A percentile compares a stretch with the other conserved stretches of the same genome.
These are phyloP conservation scores for Tanypteryx hageni DNA, from an alignment of 2,888 invertebrate species.

Conservation along the genomic window DNA sequence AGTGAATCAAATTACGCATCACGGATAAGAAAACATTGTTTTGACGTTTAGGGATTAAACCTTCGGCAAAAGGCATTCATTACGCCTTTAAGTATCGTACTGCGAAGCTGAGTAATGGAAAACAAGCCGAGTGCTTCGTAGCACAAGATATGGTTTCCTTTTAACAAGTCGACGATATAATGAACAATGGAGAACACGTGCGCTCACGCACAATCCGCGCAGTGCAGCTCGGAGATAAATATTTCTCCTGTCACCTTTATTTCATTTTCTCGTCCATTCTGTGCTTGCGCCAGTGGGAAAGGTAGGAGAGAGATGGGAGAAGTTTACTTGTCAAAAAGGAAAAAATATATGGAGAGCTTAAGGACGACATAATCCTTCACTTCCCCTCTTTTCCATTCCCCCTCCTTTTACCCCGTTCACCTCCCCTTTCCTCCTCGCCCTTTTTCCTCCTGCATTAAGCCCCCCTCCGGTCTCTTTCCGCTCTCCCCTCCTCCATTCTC, in stretches of 20 bases:
- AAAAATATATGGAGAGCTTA: constrained; percentile 16
- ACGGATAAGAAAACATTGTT: neutral
- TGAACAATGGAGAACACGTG: constrained; percentile 3
- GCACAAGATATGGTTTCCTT: constrained; percentile 11
- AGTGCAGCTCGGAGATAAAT: constrained; percentile 14
- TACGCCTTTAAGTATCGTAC: neutral
- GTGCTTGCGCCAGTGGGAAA: too few relatives aligned
- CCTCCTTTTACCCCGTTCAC: neutral
- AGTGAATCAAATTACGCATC: too few relatives aligned
- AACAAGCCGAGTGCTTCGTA: constrained; percentile 1
- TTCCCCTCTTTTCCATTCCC: constrained; percentile 8
- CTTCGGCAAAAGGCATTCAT: constrained; percentile 16
- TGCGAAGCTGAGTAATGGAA: constrained; percentile 13
- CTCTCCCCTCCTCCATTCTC: neutral
- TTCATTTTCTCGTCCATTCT: neutral
- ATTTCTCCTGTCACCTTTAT: neutral
- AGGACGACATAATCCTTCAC: constrained; percentile 19
- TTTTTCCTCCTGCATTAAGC: neutral
- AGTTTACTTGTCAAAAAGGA: constrained; percentile 27
- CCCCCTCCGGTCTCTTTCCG: neutral
- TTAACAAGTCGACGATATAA: constrained; percentile 23
- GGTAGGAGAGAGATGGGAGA: neutral
- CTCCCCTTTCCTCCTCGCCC: neutral
- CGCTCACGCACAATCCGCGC: neutral
- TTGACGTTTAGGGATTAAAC: neutral